Percentiles rank a stretch among this genome's conserved stretches.
Evolutionary conservation across 2,113 vertebrate species (phyloP).

Genomic region (Phainopepla nitens): DNA sequence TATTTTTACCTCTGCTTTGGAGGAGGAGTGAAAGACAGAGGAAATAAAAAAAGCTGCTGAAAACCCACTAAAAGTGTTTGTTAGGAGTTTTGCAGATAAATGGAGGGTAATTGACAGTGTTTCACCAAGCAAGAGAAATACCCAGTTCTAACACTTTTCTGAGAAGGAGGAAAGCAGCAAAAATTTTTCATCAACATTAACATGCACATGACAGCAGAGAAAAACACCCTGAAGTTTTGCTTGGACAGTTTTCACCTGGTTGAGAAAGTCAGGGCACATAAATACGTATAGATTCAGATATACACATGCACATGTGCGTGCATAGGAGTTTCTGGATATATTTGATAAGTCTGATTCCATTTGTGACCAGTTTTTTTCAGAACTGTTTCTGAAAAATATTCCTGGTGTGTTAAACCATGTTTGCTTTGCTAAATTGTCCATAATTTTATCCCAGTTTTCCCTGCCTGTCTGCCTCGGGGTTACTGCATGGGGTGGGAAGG

Average conservation of each 20-base stretch:
- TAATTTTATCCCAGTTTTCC: background rate
- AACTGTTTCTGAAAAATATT: background rate
- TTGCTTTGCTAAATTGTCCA: background rate
- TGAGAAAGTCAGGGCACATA: background rate
- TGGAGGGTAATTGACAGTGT: background rate
- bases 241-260: constrained; percentile 15
- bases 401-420: background rate
- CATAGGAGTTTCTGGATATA: background rate
- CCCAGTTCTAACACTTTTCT: background rate
- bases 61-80: background rate
- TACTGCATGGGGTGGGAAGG: background rate
- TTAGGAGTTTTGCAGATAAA: background rate
- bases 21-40: background rate
- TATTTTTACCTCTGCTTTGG: constrained; percentile 26
- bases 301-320: too few relatives aligned
- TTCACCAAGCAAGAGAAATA: background rate
- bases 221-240: background rate
- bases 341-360: background rate
- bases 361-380: background rate
- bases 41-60: background rate
- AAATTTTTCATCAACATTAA: background rate
- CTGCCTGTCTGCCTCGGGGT: background rate
- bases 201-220: background rate
- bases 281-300: background rate
- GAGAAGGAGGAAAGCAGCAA: background rate